These are phyloP conservation scores for Phylloscopus trochilus DNA, from an alignment of 2,113 vertebrate genomes.

Conservation along the genomic window DNA sequence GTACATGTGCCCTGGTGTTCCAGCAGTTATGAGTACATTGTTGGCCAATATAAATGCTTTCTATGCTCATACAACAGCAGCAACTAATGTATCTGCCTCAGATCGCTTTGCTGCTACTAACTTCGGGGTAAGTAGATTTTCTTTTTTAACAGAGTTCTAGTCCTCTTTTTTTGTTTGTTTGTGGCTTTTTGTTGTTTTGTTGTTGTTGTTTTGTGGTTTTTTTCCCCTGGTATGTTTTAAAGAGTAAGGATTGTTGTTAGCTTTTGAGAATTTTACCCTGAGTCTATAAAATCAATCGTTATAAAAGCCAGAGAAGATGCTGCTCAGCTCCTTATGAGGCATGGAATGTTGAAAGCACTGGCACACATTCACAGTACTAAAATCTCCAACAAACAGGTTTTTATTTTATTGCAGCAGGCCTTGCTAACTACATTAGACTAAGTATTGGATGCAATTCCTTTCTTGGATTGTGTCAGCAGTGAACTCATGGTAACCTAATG, in stretches of 20 bases:
- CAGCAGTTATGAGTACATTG: slow-evolving; percentile 96
- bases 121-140: slow-evolving; percentile 85
- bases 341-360: not conserved
- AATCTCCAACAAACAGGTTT: not conserved
- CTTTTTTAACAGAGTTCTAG: not conserved
- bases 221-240: not conserved
- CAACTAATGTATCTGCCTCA: slow-evolving; percentile 94
- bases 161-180: not conserved
- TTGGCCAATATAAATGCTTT: slow-evolving; percentile 98
- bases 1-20: slow-evolving; percentile 97
- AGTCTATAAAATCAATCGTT: not conserved
- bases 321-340: not conserved
- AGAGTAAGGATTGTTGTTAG: not conserved
- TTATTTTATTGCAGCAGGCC: not conserved
- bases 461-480: not conserved
- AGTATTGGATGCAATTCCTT: not conserved
- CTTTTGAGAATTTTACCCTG: not conserved
- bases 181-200: no score
- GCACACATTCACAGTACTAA: not conserved
- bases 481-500: not conserved
- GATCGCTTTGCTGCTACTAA: slow-evolving; percentile 97
- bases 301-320: not conserved
- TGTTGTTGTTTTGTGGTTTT: no score
- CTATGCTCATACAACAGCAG: slow-evolving; percentile 93
- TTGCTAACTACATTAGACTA: not conserved